Percentiles rank a stretch among this genome's conserved stretches.
These are phyloP conservation scores for Dromaius novaehollandiae DNA, from an alignment of 2,113 vertebrate species.

Conservation along the genomic window DNA sequence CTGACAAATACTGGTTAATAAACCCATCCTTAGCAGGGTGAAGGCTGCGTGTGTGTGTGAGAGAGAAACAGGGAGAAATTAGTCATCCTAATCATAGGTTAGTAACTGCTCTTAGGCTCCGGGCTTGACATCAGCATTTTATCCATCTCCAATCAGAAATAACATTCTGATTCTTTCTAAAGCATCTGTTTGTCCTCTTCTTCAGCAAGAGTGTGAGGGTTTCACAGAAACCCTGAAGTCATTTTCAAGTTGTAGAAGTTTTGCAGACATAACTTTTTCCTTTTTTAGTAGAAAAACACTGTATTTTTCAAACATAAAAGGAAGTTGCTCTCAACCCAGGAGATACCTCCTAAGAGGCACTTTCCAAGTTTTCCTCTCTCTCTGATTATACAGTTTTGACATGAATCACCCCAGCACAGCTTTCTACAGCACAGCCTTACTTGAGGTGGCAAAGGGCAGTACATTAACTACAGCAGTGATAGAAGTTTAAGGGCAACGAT, in stretches of 20 bases:
- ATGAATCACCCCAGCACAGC: not conserved
- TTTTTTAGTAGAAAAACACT: conserved; percentile 2
- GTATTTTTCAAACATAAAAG: conserved; percentile 35
- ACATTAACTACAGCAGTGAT: not conserved
- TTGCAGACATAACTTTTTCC: conserved; percentile 11
- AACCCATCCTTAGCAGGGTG: not conserved
- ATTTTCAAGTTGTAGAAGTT: conserved; percentile 43
- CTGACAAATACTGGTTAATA: not conserved
- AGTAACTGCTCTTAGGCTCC: not conserved
- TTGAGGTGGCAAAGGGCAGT: conserved; percentile 37
- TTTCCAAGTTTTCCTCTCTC: conserved; percentile 17
- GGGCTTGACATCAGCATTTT: not conserved
- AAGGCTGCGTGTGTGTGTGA: not conserved
- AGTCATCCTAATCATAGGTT: not conserved
- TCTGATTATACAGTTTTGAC: conserved; percentile 25
- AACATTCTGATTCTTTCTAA: not conserved
- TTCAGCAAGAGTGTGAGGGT: not conserved
- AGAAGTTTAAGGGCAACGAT: not conserved
- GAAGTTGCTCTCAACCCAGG: not conserved
- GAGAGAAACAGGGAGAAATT: not conserved
- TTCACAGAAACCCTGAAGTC: conserved; percentile 20
- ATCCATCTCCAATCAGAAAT: not conserved
- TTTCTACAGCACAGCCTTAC: not conserved
- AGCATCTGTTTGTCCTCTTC: not conserved
- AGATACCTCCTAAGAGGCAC: conserved; percentile 13